These are phyloP conservation scores for Sacculina carcini DNA, from an alignment of 2,888 invertebrate species.

Conservation along the genomic window DNA sequence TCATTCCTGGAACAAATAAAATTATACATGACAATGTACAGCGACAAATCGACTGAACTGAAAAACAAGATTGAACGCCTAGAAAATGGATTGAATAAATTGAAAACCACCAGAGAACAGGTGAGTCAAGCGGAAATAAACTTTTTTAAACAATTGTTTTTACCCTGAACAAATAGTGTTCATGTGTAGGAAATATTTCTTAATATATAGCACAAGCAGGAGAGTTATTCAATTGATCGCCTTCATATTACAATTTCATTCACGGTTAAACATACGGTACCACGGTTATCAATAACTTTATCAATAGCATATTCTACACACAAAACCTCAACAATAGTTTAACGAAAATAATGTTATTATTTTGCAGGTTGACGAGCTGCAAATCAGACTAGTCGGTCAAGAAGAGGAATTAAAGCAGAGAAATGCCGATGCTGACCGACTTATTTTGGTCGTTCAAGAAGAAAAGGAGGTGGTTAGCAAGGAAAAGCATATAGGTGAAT, in stretches of 20 bases:
- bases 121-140: constrained; percentile 21
- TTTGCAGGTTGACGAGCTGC: constrained; percentile 52
- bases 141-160: too few relatives aligned
- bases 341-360: constrained; percentile 6
- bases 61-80: constrained; percentile 56
- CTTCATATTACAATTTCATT: too few relatives aligned
- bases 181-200: too few relatives aligned
- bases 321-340: too few relatives aligned
- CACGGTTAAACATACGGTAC: too few relatives aligned
- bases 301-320: too few relatives aligned
- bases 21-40: constrained; percentile 60
- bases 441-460: constrained; percentile 79
- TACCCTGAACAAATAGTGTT: too few relatives aligned
- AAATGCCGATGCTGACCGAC: constrained; percentile 78
- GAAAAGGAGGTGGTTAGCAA: constrained; percentile 60
- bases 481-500: too few relatives aligned
- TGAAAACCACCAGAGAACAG: constrained; percentile 64
- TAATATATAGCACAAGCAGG: too few relatives aligned
- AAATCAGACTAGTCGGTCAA: constrained; percentile 69
- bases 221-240: too few relatives aligned
- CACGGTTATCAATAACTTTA: too few relatives aligned
- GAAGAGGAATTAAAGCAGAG: constrained; percentile 79
- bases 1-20: constrained; percentile 87
- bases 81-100: constrained; percentile 77
- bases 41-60: constrained; percentile 58